Conservation (phyloP, 1,140 invertebrate species). For the Pseudomyrmex dendroicus region DNA sequence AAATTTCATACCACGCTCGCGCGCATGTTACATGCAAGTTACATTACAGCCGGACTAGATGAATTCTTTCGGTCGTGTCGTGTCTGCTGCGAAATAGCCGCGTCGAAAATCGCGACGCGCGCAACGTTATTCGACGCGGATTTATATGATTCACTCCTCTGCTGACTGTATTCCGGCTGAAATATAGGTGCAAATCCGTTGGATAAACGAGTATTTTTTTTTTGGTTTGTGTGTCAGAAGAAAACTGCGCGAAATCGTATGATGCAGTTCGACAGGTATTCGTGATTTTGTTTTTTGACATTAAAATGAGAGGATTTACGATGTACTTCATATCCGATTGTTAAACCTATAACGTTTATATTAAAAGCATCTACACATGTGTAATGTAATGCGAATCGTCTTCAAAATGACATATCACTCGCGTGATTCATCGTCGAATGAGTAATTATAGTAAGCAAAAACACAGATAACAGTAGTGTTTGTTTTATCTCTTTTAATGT, state of each 20-base stretch:
- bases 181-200: background rate
- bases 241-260: background rate
- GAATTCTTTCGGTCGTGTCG: constrained; percentile 32
- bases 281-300: background rate
- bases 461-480: constrained; percentile 17
- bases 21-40: constrained; percentile 25
- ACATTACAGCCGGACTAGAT: constrained; percentile 27
- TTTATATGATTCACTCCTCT: constrained; percentile 14
- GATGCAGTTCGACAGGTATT: constrained; percentile 21
- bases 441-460: constrained; percentile 23
- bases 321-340: too few relatives aligned
- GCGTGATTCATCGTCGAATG: constrained; percentile 34
- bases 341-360: too few relatives aligned
- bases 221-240: background rate
- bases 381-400: constrained; percentile 25
- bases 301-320: background rate
- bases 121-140: constrained; percentile 23
- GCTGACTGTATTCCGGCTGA: background rate
- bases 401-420: constrained; percentile 14
- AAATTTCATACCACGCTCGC: constrained; percentile 41
- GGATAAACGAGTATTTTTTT: background rate
- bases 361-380: too few relatives aligned
- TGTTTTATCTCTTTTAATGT: constrained; percentile 1
- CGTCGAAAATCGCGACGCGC: constrained; percentile 29
- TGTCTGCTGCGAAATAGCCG: background rate